A percentile compares a stretch with the other conserved stretches of the same genome.
Conservation (phyloP, 2,888 invertebrate species). For the Tachina fera region DNA sequence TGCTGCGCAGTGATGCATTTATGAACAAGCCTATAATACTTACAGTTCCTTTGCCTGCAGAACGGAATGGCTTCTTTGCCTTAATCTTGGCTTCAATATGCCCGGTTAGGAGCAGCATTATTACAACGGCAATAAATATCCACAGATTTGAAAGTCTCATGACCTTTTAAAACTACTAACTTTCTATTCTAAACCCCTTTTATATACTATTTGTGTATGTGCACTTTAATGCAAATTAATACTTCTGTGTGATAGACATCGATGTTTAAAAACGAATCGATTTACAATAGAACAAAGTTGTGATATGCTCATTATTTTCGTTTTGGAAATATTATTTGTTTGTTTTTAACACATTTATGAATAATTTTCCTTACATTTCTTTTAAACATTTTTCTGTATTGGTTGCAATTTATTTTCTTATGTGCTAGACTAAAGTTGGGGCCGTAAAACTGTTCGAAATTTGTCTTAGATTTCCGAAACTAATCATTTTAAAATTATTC, state of each 20-base stretch:
- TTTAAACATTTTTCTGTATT: no score
- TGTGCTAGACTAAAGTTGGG: no score
- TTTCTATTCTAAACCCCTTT: neutral
- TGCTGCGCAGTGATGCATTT: no score
- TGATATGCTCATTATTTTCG: neutral
- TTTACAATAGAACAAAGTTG: neutral
- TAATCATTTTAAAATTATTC: no score
- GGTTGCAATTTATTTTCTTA: no score
- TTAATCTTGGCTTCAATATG: slow-evolving; percentile 16
- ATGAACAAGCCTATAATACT: no score
- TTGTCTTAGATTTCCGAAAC: no score
- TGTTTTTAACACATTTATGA: no score
- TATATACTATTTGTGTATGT: neutral
- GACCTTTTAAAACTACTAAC: neutral
- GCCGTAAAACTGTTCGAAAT: no score
- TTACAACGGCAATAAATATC: neutral
- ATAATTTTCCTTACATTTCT: no score
- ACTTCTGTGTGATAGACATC: neutral
- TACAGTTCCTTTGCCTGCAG: neutral
- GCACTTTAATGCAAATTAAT: neutral
- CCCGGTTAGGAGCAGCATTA: neutral
- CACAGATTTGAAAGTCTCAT: slow-evolving; percentile 29
- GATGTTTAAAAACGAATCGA: neutral
- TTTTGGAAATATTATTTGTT: no score
- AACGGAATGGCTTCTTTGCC: neutral